Conservation (phyloP, 2,888 invertebrate species). For the Latrodectus hesperus region DNA sequence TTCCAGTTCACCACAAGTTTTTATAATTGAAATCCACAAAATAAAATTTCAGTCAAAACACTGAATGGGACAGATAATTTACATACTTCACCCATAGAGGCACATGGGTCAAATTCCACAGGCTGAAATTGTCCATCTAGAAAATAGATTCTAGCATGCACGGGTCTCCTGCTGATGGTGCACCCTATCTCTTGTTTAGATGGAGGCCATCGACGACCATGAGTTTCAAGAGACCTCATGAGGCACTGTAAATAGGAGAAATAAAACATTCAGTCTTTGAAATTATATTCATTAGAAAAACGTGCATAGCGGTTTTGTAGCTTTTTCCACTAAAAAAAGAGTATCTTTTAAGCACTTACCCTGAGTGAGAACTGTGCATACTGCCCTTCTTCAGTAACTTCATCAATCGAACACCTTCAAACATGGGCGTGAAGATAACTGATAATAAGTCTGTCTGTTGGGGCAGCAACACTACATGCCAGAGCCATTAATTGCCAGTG, state of each 20-base stretch:
- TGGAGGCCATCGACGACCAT: constrained; percentile 91
- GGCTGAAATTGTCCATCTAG: constrained; percentile 96
- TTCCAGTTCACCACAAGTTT: too few species aligned
- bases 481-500: constrained; percentile 93
- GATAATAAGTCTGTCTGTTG: constrained; percentile 88
- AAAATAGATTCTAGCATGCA: constrained; percentile 92
- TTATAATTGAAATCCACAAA: neutral
- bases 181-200: constrained; percentile 94
- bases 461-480: constrained; percentile 87
- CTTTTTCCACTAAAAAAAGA: neutral
- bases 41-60: neutral
- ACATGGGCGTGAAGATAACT: constrained; percentile 92
- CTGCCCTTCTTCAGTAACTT: constrained; percentile 93
- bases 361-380: constrained; percentile 94
- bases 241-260: constrained; percentile 79
- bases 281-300: neutral
- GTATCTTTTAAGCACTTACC: constrained; percentile 76
- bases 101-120: constrained; percentile 94
- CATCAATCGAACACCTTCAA: constrained; percentile 89
- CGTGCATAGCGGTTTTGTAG: neutral
- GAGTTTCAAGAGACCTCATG: constrained; percentile 79
- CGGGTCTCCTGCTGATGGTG: constrained; percentile 88
- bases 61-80: neutral
- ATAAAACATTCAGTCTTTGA: neutral
- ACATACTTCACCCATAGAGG: constrained; percentile 86